phyloP scores from a whole-genome alignment of 2,888 invertebrate species.

The Erannis defoliaria region DNA sequence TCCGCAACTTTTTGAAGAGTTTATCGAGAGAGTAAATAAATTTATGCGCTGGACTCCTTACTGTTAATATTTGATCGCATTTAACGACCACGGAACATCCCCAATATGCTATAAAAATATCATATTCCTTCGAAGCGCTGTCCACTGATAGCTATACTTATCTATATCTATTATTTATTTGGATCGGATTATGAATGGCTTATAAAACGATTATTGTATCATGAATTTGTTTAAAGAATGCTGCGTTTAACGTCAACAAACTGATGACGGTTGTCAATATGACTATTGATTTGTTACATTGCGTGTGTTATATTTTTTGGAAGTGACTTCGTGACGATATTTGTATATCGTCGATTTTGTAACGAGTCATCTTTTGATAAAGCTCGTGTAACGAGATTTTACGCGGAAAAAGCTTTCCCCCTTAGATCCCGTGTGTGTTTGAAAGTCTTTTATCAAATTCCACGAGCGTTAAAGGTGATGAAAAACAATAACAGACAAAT shows the following conservation, averaged over 20 bases:
- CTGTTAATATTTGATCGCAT: constrained; percentile 16
- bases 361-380: constrained; percentile 1
- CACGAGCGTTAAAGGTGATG: constrained; percentile 5
- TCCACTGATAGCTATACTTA: constrained; percentile 10
- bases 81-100: constrained; percentile 21
- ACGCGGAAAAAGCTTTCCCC: constrained; percentile 10
- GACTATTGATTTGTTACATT: neutral
- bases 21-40: constrained; percentile 11
- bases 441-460: constrained; percentile 17
- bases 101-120: constrained; percentile 28
- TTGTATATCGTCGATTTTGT: constrained; percentile 8
- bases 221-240: constrained; percentile 1
- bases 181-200: constrained; percentile 16
- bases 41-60: constrained; percentile 3
- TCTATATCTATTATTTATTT: constrained; percentile 17
- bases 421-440: constrained; percentile 13
- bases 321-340: neutral
- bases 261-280: neutral
- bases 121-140: constrained; percentile 6
- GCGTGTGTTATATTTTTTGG: neutral
- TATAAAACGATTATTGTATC: constrained; percentile 16
- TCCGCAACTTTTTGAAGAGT: neutral
- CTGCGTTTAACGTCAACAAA: neutral
- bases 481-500: constrained; percentile 10
- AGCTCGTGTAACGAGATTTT: constrained; percentile 10